Percentiles rank a stretch among this genome's conserved stretches.
phyloP scores from a whole-genome alignment of 2,888 invertebrate species.

The Zelleria hepariella region DNA sequence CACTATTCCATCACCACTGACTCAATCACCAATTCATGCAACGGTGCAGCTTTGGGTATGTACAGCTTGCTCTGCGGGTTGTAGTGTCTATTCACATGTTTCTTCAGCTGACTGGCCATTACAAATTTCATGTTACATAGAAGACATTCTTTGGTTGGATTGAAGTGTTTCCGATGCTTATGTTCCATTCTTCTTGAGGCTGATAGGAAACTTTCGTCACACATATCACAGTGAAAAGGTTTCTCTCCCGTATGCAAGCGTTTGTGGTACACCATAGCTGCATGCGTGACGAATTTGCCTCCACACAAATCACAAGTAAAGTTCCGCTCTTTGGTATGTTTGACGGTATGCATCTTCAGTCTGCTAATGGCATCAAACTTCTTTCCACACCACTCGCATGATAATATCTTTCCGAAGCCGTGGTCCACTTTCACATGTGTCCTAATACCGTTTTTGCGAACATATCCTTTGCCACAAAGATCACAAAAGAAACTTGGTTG shows the following conservation, averaged over 20 bases:
- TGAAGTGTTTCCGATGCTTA: conserved; percentile 42
- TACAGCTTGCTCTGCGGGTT: conserved; percentile 53
- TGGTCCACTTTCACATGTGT: conserved; percentile 46
- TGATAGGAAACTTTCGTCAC: conserved; percentile 48
- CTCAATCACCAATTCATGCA: not conserved
- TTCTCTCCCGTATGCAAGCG: conserved; percentile 55
- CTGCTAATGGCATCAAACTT: conserved; percentile 48
- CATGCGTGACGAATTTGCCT: conserved; percentile 45
- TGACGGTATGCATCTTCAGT: conserved; percentile 46
- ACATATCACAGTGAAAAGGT: conserved; percentile 50
- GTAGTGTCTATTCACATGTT: conserved; percentile 42
- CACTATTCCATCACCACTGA: not conserved
- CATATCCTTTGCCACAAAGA: conserved; percentile 51
- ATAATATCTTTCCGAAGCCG: conserved; percentile 37
- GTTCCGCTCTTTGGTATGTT: conserved; percentile 51
- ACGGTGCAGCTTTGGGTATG: conserved; percentile 3
- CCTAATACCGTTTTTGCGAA: conserved; percentile 44
- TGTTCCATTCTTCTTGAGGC: conserved; percentile 52
- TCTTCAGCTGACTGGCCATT: conserved; percentile 31
- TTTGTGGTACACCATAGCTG: conserved; percentile 46
- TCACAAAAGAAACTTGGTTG: conserved; percentile 38
- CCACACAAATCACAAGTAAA: conserved; percentile 47
- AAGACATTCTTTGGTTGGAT: conserved; percentile 41
- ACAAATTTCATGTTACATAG: conserved; percentile 46
- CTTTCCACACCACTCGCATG: conserved; percentile 52